Evolutionary conservation across 2,797 vertebrate species (phyloP), one percentile per base, ranked within the genome.

Genomic region (Dendrocincla fuliginosa): DNA sequence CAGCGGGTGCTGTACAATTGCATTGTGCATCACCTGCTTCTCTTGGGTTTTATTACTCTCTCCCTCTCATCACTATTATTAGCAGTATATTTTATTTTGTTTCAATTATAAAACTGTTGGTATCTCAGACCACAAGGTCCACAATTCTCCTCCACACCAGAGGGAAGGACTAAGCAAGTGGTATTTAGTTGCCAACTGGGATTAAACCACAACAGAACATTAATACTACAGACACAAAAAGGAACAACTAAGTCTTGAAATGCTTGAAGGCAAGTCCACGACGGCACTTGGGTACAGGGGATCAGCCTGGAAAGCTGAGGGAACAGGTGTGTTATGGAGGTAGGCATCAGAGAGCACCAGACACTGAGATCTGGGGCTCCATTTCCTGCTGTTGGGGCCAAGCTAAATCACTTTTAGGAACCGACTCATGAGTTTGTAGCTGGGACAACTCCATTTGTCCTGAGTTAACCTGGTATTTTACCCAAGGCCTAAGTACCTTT

Each of bases 261-360:
- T 6, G 28, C 13, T 63, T 27, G 39, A 49, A 56, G 56, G 42
- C 33, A 65, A 16, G 16, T 24, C 47, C 37, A n/a, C n/a, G 8
- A 11, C 1, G 39, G 68, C 42, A 79, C 71, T 67, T 70, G 39
- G 1, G 28, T 5, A 7, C n/a, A 7, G 17, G 57, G 61, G 46
- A 61, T 18, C 53, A 44, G 46, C 20, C 10, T 24, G 79, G 50
- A 28, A 67, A 81, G 37, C 35, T 53, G 67, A 28, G 49, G 56
- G 63, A 85, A 32, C 2, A n/a, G 57, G 27, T 41, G 57, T 3
- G 15, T 35, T 5, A 23, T 0, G 0, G 37, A 47, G 30, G 20
- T 44, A 80, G 73, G 52, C n/a, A 6, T 8, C 3, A 28, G 12
- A 65, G 22, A 75, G 42, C 63, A 37, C 15, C 0, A 3, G 35